A percentile compares a stretch with the other conserved stretches of the same genome.
phyloP scores from a whole-genome alignment of 1,140 invertebrate genomes.

The Microplitis mediator region DNA sequence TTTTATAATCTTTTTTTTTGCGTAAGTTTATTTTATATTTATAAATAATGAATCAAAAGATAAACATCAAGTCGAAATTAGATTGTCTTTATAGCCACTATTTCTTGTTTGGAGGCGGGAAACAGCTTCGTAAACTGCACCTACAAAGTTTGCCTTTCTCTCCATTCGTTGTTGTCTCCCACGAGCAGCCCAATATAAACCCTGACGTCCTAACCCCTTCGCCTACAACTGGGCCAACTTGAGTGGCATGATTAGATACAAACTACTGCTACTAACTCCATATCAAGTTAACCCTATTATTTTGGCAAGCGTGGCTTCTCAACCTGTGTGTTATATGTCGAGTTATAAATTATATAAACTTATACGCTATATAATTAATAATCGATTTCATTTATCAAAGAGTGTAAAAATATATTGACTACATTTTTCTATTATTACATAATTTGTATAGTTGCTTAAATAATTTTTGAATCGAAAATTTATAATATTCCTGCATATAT shows the following conservation, averaged over 20 bases:
- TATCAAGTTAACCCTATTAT: slow-evolving; percentile 8
- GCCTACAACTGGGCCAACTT: slow-evolving; percentile 2
- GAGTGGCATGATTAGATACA: slow-evolving; percentile 25
- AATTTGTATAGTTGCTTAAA: no score
- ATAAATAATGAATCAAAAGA: background rate
- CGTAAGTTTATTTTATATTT: background rate
- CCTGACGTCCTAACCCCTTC: background rate
- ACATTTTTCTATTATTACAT: no score
- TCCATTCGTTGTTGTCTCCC: slow-evolving; percentile 5
- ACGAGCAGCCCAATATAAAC: background rate
- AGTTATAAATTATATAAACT: no score
- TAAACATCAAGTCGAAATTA: slow-evolving; percentile 11
- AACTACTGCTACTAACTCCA: slow-evolving; percentile 9
- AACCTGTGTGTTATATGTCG: no score
- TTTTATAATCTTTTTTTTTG: no score
- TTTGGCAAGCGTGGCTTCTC: background rate
- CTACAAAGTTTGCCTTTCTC: slow-evolving; percentile 16
- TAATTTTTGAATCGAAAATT: no score
- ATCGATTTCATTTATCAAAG: no score
- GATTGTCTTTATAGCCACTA: slow-evolving; percentile 7
- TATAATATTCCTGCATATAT: no score
- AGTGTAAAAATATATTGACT: no score
- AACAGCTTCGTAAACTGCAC: slow-evolving; percentile 15
- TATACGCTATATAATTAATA: no score
- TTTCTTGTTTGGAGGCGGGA: slow-evolving; percentile 14